phyloP scores from a whole-genome alignment of 92 coral and sea anemone genomes.

The Zoanthus sansibaricus region DNA sequence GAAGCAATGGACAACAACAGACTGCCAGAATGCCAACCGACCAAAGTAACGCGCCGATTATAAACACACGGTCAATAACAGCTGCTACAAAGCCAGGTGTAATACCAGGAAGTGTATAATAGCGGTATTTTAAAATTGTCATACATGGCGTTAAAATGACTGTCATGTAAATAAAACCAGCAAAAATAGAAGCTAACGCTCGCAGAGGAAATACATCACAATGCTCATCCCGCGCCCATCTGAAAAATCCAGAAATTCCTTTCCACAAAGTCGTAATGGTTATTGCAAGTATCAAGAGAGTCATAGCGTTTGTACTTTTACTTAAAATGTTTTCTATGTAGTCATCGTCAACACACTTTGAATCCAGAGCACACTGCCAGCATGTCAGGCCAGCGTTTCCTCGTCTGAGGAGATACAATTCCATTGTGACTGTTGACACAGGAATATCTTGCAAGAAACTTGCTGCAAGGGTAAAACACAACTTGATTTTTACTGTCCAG shows the following conservation, averaged over 20 bases:
- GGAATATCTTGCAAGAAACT: conserved; percentile 93
- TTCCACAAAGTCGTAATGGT: conserved; percentile 90
- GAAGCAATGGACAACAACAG: conserved; percentile 88
- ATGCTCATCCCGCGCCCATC: conserved; percentile 90
- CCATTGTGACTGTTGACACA: conserved; percentile 84
- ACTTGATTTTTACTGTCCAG: conserved; percentile 73
- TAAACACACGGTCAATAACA: conserved; percentile 78
- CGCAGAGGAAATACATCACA: conserved; percentile 85
- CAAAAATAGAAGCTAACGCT: conserved; percentile 85
- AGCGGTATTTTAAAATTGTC: conserved; percentile 85
- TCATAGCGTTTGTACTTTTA: conserved; percentile 66
- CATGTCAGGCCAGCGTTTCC: conserved; percentile 88
- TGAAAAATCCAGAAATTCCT: conserved; percentile 90
- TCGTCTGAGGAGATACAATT: conserved; percentile 83
- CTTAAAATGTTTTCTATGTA: conserved; percentile 78
- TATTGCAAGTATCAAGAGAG: conserved; percentile 80
- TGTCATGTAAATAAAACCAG: conserved; percentile 83
- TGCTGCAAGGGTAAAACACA: conserved; percentile 81
- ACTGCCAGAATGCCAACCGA: conserved; percentile 69
- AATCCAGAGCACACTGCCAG: conserved; percentile 84
- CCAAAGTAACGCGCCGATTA: conserved; percentile 91
- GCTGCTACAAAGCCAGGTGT: conserved; percentile 74
- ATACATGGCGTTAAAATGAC: conserved; percentile 89
- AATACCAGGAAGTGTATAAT: conserved; percentile 84
- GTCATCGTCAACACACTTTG: conserved; percentile 68